Evolutionary conservation across 1,140 invertebrate species (phyloP).

Genomic region (Conopomorpha cramerella): DNA sequence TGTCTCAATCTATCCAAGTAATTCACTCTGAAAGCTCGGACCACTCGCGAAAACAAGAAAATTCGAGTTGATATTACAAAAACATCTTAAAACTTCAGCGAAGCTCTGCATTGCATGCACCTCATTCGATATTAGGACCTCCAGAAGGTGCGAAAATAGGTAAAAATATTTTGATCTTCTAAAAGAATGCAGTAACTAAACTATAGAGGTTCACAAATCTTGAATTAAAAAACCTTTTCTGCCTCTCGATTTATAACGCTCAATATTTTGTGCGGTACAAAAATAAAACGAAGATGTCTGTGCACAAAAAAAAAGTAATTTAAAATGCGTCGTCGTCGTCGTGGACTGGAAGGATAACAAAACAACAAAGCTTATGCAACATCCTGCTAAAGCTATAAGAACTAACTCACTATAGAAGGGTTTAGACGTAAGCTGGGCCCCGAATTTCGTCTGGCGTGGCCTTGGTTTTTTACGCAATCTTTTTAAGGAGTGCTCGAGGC

Average conservation of each 20-base stretch:
- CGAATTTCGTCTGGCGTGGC: slow-evolving; percentile 37
- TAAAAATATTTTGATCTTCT: slow-evolving; percentile 17
- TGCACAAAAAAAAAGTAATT: slow-evolving; percentile 44
- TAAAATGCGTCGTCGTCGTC: slow-evolving; percentile 43
- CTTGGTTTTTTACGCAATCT: slow-evolving; percentile 55
- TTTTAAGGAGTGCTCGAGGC: slow-evolving; percentile 29
- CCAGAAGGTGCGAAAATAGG: slow-evolving; percentile 10
- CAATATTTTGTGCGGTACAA: slow-evolving; percentile 20
- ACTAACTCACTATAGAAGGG: slow-evolving; percentile 21
- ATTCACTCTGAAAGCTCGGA: too few species aligned
- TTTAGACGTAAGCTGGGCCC: slow-evolving; percentile 41
- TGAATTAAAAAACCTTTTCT: slow-evolving; percentile 10
- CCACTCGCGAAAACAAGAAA: too few species aligned
- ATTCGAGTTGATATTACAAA: too few species aligned
- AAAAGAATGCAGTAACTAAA: not conserved
- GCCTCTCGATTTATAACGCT: slow-evolving; percentile 17
- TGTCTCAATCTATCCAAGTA: too few species aligned
- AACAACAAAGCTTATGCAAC: slow-evolving; percentile 55
- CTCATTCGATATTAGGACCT: too few species aligned
- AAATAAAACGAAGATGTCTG: slow-evolving; percentile 21
- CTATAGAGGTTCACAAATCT: slow-evolving; percentile 1
- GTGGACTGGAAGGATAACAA: slow-evolving; percentile 45
- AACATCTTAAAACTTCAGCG: too few species aligned
- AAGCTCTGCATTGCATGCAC: too few species aligned
- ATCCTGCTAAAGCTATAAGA: slow-evolving; percentile 40